Percentiles rank a stretch among this genome's conserved stretches.
Evolutionary conservation across 1,140 invertebrate genomes (phyloP).

Genomic region (Anastrepha ludens): DNA sequence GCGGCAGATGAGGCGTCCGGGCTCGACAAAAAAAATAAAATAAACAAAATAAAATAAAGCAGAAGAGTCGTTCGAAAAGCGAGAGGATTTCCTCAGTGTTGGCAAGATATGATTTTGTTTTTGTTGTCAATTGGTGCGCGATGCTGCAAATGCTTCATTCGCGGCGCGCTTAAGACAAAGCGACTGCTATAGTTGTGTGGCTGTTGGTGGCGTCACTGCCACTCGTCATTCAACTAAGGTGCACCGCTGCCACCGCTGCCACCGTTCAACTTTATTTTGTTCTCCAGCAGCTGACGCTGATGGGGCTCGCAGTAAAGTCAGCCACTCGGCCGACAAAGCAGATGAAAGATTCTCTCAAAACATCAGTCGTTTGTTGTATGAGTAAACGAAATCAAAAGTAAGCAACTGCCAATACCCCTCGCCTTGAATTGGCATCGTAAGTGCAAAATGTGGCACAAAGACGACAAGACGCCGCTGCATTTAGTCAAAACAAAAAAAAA

Average conservation of each 20-base stretch:
- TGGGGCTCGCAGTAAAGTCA: neutral
- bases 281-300: neutral
- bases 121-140: constrained; percentile 38
- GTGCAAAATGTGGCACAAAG: constrained; percentile 31
- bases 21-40: neutral
- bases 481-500: neutral
- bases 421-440: neutral
- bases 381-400: constrained; percentile 42
- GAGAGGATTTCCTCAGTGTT: neutral
- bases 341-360: constrained; percentile 24
- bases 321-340: neutral
- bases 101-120: constrained; percentile 29
- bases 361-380: neutral
- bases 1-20: neutral
- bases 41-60: neutral
- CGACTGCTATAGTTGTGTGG: neutral
- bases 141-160: constrained; percentile 19
- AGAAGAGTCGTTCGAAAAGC: constrained; percentile 45
- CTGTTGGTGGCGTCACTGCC: neutral
- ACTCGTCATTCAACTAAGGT: constrained; percentile 15
- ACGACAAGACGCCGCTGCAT: neutral
- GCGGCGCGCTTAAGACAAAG: constrained; percentile 24
- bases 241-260: neutral
- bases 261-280: constrained; percentile 44
- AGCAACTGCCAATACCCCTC: neutral